Percentiles rank a stretch among this genome's conserved stretches.
These are phyloP conservation scores for Sialia sialis DNA, from an alignment of 2,113 vertebrate species.

Conservation along the genomic window DNA sequence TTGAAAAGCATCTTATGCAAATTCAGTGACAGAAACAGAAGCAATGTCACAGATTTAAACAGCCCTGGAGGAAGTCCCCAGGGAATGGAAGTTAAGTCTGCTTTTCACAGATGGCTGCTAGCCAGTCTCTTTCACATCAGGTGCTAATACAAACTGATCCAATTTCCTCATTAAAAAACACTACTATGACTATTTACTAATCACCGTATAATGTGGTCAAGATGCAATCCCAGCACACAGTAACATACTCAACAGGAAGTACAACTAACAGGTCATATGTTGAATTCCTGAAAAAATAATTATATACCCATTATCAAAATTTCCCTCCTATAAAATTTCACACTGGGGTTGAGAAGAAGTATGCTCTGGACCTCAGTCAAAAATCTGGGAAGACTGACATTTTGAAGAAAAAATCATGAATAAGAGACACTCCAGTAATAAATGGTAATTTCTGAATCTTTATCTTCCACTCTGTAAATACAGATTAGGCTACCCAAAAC, in stretches of 20 bases:
- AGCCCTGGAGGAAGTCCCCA: neutral
- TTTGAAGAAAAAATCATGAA: neutral
- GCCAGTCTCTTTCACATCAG: neutral
- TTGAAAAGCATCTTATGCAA: neutral
- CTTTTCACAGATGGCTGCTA: neutral
- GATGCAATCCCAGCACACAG: neutral
- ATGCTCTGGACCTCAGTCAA: neutral
- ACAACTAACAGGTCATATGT: neutral
- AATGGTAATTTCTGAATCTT: neutral
- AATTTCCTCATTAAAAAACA: neutral
- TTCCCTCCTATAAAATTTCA: neutral
- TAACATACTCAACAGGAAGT: neutral
- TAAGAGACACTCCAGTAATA: neutral
- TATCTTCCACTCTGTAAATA: neutral
- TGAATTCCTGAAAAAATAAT: neutral
- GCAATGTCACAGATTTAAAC: neutral
- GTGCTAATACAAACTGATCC: neutral
- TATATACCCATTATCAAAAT: neutral
- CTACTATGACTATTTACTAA: neutral
- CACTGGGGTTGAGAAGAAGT: neutral
- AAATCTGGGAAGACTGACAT: neutral
- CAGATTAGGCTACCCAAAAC: neutral
- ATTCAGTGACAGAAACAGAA: neutral
- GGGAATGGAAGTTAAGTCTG: neutral
- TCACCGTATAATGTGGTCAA: neutral